Percentiles rank a stretch among this genome's conserved stretches.
Conservation (phyloP, 2,797 vertebrate species). For the Pangasius macronema region DNA sequence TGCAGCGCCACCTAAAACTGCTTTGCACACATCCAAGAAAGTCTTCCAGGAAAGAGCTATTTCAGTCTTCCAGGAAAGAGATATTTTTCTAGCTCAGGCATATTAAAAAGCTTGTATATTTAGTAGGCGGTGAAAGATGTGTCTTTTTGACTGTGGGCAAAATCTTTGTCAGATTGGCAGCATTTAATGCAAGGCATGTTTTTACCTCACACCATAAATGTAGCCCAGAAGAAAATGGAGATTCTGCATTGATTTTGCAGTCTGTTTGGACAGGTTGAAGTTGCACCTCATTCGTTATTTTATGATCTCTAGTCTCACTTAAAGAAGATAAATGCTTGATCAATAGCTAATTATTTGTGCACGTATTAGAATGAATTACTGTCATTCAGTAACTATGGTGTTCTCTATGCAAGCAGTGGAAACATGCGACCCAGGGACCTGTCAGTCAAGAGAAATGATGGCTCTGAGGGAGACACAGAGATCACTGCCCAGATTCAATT, state of each 20-base stretch:
- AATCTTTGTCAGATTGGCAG: not conserved
- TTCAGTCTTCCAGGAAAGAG: constrained; percentile 64
- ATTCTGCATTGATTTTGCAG: not conserved
- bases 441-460: constrained; percentile 53
- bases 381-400: not conserved
- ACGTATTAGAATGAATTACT: not conserved
- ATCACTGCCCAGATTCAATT: constrained; percentile 71
- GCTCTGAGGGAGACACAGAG: constrained; percentile 64
- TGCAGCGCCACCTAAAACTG: constrained; percentile 55
- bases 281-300: not conserved
- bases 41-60: constrained; percentile 66
- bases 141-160: constrained; percentile 65
- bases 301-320: not conserved
- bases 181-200: not conserved
- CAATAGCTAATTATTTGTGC: not conserved
- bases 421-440: constrained; percentile 54
- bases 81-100: constrained; percentile 62
- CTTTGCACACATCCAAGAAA: constrained; percentile 48
- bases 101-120: constrained; percentile 52
- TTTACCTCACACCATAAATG: not conserved
- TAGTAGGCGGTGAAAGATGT: constrained; percentile 62
- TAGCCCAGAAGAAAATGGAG: not conserved
- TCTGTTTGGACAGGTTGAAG: not conserved
- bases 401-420: constrained; percentile 45
- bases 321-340: too few species aligned